Conservation (phyloP, 1,140 invertebrate species). For the Platorchestia sp. region DNA sequence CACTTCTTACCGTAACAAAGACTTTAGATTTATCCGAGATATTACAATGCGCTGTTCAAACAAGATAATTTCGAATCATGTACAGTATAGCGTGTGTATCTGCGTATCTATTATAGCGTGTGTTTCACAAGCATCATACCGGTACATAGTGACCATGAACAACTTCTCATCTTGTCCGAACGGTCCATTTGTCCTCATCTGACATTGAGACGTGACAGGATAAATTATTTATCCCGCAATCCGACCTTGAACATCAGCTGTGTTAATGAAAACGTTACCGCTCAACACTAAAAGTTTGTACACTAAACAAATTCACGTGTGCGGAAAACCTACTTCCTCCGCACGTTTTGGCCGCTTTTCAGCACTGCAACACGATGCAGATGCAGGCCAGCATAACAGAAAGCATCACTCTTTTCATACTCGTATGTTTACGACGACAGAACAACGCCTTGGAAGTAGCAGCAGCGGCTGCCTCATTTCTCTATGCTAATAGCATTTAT, state of each 20-base stretch:
- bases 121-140: not conserved
- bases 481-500: slow-evolving; percentile 55
- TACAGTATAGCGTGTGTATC: not conserved
- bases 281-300: not conserved
- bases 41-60: not conserved
- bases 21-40: not conserved
- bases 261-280: not conserved
- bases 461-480: slow-evolving; percentile 25
- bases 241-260: not conserved
- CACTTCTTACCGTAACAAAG: not conserved
- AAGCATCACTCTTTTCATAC: not conserved
- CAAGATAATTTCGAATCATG: not conserved
- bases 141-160: not conserved
- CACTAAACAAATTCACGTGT: not conserved
- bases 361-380: not conserved
- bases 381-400: not conserved
- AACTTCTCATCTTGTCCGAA: not conserved
- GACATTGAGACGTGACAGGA: not conserved
- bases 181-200: not conserved
- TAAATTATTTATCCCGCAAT: not conserved
- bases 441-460: slow-evolving; percentile 11
- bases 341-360: not conserved
- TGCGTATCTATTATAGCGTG: not conserved
- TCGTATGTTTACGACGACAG: slow-evolving; percentile 6
- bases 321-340: not conserved